phyloP scores from a whole-genome alignment of 2,797 vertebrate species.

The Numenius phaeopus region DNA sequence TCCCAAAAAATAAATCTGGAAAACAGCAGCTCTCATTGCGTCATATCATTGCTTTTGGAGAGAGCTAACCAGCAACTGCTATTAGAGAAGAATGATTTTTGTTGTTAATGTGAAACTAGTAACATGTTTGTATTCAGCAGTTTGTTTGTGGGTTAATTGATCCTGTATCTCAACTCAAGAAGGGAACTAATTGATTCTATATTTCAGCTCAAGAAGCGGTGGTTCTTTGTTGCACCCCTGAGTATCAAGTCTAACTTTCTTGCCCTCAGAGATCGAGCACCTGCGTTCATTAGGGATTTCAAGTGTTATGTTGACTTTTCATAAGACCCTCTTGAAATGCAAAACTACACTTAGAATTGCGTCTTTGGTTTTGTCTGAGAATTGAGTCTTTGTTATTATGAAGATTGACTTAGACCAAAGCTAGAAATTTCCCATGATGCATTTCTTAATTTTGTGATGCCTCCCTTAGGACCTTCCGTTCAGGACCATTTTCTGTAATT shows the following conservation, averaged over 20 bases:
- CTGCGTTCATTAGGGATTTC: background rate
- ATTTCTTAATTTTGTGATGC: background rate
- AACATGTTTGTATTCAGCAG: background rate
- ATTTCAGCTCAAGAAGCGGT: background rate
- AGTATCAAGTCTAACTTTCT: background rate
- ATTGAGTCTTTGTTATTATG: background rate
- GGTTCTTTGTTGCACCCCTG: fast-evolving
- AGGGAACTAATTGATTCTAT: background rate
- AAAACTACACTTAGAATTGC: background rate
- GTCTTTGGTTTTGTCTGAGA: background rate
- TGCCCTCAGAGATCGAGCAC: background rate
- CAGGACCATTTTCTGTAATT: background rate
- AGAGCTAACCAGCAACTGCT: background rate
- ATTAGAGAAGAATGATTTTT: background rate
- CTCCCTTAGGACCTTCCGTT: background rate
- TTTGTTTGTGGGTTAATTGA: background rate
- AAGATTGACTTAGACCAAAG: background rate
- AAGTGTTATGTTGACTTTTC: background rate
- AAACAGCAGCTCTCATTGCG: background rate
- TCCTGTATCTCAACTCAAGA: background rate
- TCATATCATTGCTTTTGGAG: background rate
- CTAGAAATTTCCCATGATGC: background rate
- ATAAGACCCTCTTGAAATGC: conserved; percentile 11
- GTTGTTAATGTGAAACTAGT: background rate
- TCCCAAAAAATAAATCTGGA: background rate